Evolutionary conservation across 2,797 vertebrate species (phyloP).

Genomic region (Botia kubotai): DNA sequence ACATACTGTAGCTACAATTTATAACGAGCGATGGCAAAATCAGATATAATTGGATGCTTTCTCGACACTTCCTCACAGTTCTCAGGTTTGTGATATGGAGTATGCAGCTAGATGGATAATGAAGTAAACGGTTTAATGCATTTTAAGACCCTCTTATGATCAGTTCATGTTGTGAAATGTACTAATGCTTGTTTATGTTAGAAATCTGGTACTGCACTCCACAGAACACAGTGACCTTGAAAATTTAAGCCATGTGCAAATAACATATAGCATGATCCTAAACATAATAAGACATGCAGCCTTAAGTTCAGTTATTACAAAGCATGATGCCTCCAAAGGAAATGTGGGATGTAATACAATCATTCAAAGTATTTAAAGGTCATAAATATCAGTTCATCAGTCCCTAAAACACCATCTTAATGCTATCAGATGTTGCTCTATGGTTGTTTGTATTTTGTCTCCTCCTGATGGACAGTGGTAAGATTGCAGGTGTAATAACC

Average conservation of each 20-base stretch:
- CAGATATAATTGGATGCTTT: conserved; percentile 87
- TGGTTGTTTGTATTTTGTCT: conserved; percentile 43
- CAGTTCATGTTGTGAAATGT: conserved; percentile 5
- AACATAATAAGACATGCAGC: neutral
- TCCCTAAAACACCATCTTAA: neutral
- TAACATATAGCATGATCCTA: neutral
- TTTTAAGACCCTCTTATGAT: conserved; percentile 16
- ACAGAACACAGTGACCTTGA: neutral
- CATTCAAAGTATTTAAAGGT: neutral
- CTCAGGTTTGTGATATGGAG: conserved; percentile 76
- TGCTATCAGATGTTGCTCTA: neutral
- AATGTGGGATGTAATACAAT: neutral
- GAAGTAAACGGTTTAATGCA: conserved; percentile 34
- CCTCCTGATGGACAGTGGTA: conserved; percentile 40
- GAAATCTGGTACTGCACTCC: neutral
- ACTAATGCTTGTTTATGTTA: neutral
- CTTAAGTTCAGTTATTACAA: neutral
- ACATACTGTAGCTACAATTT: conserved; percentile 74
- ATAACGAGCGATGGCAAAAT: conserved; percentile 88
- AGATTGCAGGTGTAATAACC: neutral
- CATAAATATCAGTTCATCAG: neutral
- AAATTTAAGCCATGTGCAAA: neutral
- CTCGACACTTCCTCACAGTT: conserved; percentile 73
- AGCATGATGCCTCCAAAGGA: neutral
- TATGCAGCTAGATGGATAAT: conserved; percentile 46